Evolutionary conservation across 2,888 invertebrate genomes (phyloP).

Genomic region (Stenchaetothrips biformis): DNA sequence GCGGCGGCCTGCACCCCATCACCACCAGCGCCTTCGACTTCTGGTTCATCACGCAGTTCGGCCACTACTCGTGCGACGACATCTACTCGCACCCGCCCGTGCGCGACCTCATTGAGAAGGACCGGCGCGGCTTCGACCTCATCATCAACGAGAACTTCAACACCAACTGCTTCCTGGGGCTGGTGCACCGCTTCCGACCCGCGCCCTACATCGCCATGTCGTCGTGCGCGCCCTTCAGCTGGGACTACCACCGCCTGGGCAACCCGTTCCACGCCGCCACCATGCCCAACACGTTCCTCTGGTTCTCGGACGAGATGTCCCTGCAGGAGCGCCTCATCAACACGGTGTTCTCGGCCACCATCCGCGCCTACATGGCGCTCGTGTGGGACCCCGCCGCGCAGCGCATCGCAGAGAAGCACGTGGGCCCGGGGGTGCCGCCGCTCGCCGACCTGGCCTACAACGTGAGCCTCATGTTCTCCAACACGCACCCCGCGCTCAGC

Average conservation of each 20-base stretch:
- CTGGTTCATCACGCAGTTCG: conserved; percentile 32
- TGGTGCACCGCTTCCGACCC: conserved; percentile 37
- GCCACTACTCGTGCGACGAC: conserved; percentile 39
- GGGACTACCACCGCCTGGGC: conserved; percentile 40
- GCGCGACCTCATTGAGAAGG: conserved; percentile 28
- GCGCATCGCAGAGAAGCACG: conserved; percentile 46
- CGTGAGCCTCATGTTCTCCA: conserved; percentile 55
- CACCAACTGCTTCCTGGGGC: conserved; percentile 40
- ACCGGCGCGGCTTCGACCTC: conserved; percentile 38
- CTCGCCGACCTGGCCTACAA: conserved; percentile 53
- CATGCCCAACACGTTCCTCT: conserved; percentile 38
- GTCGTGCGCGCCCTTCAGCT: conserved; percentile 40
- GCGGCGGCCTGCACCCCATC: conserved; percentile 32
- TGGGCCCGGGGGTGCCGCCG: conserved; percentile 52
- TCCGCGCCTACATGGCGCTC: not conserved
- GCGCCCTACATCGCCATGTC: conserved; percentile 36
- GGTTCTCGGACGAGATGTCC: conserved; percentile 37
- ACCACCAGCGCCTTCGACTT: conserved; percentile 28
- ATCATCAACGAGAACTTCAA: conserved; percentile 40
- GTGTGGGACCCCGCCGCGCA: conserved; percentile 45
- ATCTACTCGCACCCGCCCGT: conserved; percentile 9
- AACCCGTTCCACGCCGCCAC: conserved; percentile 40
- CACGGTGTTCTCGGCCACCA: conserved; percentile 32
- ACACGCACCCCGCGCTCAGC: conserved; percentile 57
- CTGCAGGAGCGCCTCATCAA: conserved; percentile 42